These are phyloP conservation scores for Paracentrotus lividus DNA, from an alignment of 53 echinoderm and acorn worm genomes.

Conservation along the genomic window DNA sequence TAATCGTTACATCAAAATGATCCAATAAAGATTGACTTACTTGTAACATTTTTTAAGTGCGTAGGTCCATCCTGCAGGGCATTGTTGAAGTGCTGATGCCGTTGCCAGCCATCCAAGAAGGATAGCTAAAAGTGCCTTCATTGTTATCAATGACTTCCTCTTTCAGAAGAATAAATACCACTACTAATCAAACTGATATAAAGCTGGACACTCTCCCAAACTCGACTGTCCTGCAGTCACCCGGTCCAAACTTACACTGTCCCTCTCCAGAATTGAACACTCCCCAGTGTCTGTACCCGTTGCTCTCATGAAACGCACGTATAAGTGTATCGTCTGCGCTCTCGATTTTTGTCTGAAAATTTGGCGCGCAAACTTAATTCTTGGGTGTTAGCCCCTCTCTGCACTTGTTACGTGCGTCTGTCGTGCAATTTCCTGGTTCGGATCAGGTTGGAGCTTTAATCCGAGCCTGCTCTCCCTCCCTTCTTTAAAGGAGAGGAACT, in stretches of 20 bases:
- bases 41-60: conserved; percentile 64
- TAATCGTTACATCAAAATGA: no score
- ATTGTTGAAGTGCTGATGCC: conserved; percentile 26
- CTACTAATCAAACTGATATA: neutral
- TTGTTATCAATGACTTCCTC: neutral
- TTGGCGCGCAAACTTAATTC: neutral
- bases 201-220: neutral
- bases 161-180: neutral
- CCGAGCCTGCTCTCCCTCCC: conserved; percentile 35
- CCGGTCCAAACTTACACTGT: neutral
- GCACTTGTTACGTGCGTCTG: conserved; percentile 58
- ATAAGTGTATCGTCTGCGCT: neutral
- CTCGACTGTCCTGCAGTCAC: neutral
- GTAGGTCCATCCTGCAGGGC: conserved; percentile 53
- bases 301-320: neutral
- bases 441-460: conserved; percentile 36
- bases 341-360: neutral
- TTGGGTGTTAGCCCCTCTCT: conserved; percentile 53
- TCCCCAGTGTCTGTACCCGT: neutral
- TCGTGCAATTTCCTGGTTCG: conserved; percentile 41
- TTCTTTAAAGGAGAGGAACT: conserved; percentile 58
- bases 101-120: conserved; percentile 29
- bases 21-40: conserved; percentile 47
- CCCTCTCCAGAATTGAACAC: neutral
- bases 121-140: conserved; percentile 44